These are phyloP conservation scores for Pseudopleuronectes americanus DNA, from an alignment of 2,797 vertebrate species.

Conservation along the genomic window DNA sequence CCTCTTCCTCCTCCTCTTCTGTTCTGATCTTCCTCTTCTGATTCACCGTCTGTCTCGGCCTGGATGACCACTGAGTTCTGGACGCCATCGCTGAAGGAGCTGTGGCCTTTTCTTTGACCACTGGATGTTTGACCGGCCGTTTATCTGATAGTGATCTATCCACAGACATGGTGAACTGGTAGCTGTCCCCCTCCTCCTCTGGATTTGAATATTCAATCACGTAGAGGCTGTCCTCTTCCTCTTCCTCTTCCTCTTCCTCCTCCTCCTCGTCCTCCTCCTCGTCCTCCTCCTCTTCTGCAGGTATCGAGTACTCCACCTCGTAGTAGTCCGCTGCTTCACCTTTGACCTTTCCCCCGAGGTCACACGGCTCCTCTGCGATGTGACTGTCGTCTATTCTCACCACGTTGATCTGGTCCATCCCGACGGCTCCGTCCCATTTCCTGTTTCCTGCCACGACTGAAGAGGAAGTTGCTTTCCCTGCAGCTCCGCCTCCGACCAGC, in stretches of 20 bases:
- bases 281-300: constrained; percentile 8
- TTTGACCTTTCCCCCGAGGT: neutral
- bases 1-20: neutral
- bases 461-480: neutral
- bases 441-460: constrained; percentile 2
- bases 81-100: accelerated
- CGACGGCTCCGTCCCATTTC: neutral
- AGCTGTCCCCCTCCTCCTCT: constrained; percentile 62
- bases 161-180: constrained; percentile 59
- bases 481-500: too few species aligned
- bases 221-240: constrained; percentile 53
- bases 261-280: constrained; percentile 36
- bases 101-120: neutral
- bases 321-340: constrained; percentile 15
- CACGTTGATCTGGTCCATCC: constrained; percentile 57
- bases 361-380: constrained; percentile 35
- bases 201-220: constrained; percentile 65
- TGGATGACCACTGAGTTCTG: neutral
- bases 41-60: neutral
- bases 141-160: constrained; percentile 18
- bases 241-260: constrained; percentile 65
- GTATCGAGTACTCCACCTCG: constrained; percentile 46
- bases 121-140: neutral
- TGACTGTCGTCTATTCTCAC: constrained; percentile 60
- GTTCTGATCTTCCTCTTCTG: constrained; percentile 11